Conservation (phyloP, 2,888 invertebrate genomes). For the Cryptocheilus praepositus region DNA sequence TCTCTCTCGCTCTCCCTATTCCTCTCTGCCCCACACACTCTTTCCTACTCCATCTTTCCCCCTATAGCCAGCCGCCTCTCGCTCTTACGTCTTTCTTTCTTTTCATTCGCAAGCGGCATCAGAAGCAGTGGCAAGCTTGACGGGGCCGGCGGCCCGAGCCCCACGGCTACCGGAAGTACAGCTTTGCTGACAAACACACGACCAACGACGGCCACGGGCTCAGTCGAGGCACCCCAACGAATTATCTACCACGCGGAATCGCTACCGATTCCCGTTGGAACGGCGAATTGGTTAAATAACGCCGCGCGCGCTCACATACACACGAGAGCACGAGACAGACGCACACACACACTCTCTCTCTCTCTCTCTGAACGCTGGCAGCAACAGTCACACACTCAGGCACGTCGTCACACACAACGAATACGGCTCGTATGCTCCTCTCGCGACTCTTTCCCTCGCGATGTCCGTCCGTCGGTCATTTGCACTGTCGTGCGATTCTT, state of each 20-base stretch:
- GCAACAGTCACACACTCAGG: constrained; percentile 9
- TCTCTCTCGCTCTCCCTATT: constrained; percentile 5
- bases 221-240: constrained; percentile 28
- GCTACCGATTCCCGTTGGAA: constrained; percentile 14
- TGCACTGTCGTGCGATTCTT: constrained; percentile 29
- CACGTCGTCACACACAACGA: too few relatives aligned
- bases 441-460: constrained; percentile 28
- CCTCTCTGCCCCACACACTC: not conserved
- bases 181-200: constrained; percentile 60
- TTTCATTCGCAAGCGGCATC: too few relatives aligned
- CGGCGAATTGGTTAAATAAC: not conserved
- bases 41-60: not conserved
- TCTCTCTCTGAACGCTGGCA: constrained; percentile 5
- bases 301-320: constrained; percentile 32
- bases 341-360: constrained; percentile 12
- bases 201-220: too few relatives aligned
- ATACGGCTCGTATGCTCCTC: not conserved
- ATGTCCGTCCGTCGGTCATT: too few relatives aligned
- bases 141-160: constrained; percentile 33
- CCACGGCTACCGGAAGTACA: constrained; percentile 65
- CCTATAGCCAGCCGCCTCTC: not conserved
- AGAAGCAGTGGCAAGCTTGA: too few relatives aligned
- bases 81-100: constrained; percentile 9
- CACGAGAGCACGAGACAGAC: not conserved
- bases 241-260: constrained; percentile 24